Evolutionary conservation across 2,797 vertebrate genomes (phyloP), one percentile per base, ranked within the genome.

Genomic region (Heteromormyrus szaboi): DNA sequence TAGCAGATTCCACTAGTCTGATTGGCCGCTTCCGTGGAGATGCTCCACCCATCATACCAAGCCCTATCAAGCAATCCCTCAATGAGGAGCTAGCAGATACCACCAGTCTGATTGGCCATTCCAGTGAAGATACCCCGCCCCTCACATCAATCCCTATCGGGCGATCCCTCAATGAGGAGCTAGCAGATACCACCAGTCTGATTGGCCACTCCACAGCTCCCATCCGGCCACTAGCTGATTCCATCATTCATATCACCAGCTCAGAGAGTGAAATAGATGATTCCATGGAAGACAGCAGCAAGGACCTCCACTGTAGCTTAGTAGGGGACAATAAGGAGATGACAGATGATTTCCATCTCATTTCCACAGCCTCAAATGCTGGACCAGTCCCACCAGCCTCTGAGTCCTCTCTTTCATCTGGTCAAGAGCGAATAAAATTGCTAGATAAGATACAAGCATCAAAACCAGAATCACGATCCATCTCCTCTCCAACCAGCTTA

Each of bases 51-150:
- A 50, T 29, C 17, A 88, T 29, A 44, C 37, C 68, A 72, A 72
- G 0, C 68, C 33, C 97, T 37, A 97, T 98, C 91, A 96, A 96
- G 86, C 94, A 86, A 65, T 96, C 94, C 89, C 92, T 98, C 33
- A 91, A 89, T n/a, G 96, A 96, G 0, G 95, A 96, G 9, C 91
- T 91, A 33, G 9, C n/a, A 3, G 59, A 46, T 1, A 76, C 51
- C 0, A n/a, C 7, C 12, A 88, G 7, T 53, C 25, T 5, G 19
- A 89, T 19, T 3, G 33, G 51, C 54, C 44, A 65, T 4, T 9
- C 85, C 89, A 0, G 6, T 54, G 25, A 17, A 44, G 90, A 90
- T 87, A 19, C 25, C 53, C 76, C 9, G 5, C 51, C 33, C 4
- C 48, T 46, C 22, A 88, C 37, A 54, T 72, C 29, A 72, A 5